Base-by-base conservation (phyloP, 2,113 vertebrate species). In the Melanerpes formicivorus region DNA sequence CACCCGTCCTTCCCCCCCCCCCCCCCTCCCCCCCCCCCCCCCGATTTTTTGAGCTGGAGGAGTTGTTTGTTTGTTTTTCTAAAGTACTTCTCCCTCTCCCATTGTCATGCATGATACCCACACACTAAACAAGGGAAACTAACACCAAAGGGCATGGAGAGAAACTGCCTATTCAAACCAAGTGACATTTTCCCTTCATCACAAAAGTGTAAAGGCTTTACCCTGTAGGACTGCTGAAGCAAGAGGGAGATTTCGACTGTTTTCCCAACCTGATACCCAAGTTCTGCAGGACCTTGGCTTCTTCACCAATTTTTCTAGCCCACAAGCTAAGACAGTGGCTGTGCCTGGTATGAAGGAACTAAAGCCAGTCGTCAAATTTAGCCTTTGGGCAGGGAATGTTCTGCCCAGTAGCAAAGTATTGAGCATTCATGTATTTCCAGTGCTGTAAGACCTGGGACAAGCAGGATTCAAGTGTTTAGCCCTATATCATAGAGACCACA, bases 11-110 rank as follows among this genome's bases (percentile, higher is more conserved):
- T 25, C 22, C 6, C 22, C 14, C 21, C 0, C 6, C 3, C 2
- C 29, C 18, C 10, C 40, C 40, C 40, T 22, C 22, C 6, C 50
- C 14, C 21, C 0, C 6, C 3, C 3, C 29, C 11, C 21, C 55
- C 55, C 14, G 40, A 22, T 50, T 66, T 48, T 32, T 14, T 52
- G 62, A 58, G 67, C 86, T 73, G 90, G 92, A 80, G 93, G 92
- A 84, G 93, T 72, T 71, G 65, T 75, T 92, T 95, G 94, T 93
- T 95, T 95, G 63, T 94, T 96, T 95, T 95, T 94, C 71, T 95
- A 74, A 82, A 96, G 52, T 85, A 96, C 79, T 95, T 92, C 62
- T 89, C 55, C 84, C 84, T 87, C 92, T 90, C 58, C 69, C 63
- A 91, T 93, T 95, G 84, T 90, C 81, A 78, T 92, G 62, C 80